Percentiles rank a stretch among this genome's conserved stretches.
phyloP scores from a whole-genome alignment of 2,888 invertebrate genomes.

The Epinotia ramella region DNA sequence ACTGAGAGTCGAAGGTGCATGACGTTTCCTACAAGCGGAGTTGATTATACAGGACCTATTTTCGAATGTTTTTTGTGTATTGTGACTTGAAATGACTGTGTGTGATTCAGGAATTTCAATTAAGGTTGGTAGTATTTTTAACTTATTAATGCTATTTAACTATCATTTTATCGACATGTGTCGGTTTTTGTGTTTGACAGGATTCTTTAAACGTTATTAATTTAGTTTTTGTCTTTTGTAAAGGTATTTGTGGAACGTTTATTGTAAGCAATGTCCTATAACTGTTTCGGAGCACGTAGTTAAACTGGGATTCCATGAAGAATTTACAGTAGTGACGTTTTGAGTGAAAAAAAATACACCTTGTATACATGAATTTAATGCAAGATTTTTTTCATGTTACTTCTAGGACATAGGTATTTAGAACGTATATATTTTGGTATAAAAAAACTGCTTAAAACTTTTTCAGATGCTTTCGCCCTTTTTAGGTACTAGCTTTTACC shows the following conservation, averaged over 20 bases:
- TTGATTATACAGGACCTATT: neutral
- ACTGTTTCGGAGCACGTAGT: neutral
- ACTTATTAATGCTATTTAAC: neutral
- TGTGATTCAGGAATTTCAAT: constrained; percentile 20
- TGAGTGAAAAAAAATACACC: neutral
- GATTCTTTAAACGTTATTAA: constrained; percentile 9
- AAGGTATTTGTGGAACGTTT: neutral
- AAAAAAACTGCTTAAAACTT: no score
- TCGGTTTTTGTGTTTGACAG: constrained; percentile 17
- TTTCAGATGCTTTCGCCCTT: no score
- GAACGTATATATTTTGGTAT: no score
- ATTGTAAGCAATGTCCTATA: neutral
- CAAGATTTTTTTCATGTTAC: no score
- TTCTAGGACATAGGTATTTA: no score
- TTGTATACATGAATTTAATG: no score
- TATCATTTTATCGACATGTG: constrained; percentile 5
- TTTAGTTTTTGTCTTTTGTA: neutral
- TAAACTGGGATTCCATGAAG: neutral
- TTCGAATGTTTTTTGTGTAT: constrained; percentile 24
- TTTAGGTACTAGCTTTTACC: no score
- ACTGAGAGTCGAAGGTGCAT: constrained; percentile 46
- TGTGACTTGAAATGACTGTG: constrained; percentile 27
- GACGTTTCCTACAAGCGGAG: constrained; percentile 48
- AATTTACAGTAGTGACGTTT: neutral
- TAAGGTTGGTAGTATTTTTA: constrained; percentile 25